Base-by-base conservation (phyloP, 2,888 invertebrate genomes). In the Scaeva pyrastri region DNA sequence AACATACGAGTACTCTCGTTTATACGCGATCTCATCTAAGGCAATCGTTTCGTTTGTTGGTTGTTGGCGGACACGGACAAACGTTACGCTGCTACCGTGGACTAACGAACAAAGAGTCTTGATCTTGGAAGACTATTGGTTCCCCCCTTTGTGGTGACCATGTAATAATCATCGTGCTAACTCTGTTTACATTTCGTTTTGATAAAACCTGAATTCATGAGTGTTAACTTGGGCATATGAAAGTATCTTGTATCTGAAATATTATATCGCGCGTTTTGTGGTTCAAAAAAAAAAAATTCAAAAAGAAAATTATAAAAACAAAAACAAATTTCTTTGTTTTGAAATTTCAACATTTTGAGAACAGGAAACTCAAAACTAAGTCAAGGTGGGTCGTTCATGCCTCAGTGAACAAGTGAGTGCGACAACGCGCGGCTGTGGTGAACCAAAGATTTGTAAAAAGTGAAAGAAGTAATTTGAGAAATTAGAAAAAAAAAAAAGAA, bases 191-290 rank as follows among this genome's bases (percentile, higher is more conserved):
- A 52, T 68, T 68, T 41, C 19, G 36, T 66, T 70, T 72, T 75
- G 64, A 79, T 79, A 58, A 80, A 80, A 85, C 85, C 80, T 84
- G 79, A 84, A 75, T 84, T 31, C 21, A 45, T 21, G 43, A 26
- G 23, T 52, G 26, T 43, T 43, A 16, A 16, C 10, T 16, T 56
- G 10, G 43, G 41, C 2, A 21, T n/a, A 19, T 26, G 16, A 64
- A 31, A 64, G 31, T 66, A 48, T 66, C 66, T 66, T 19, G 26
- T 36, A 66, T 66, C 68, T 52, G 14, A 39, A 50, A 68, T 50
- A 68, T 52, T 39, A 21, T 21, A 39, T 36, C 52, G n/a, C 39
- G 39, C 39, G 5, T 60, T 68, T 8, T 21, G 21, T 41, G 16
- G 52, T 68, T 52, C 7, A 16, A 56, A 11, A 14, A 52, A 26